Conservation (phyloP, 2,888 invertebrate genomes). For the Parasteatoda lunata region DNA sequence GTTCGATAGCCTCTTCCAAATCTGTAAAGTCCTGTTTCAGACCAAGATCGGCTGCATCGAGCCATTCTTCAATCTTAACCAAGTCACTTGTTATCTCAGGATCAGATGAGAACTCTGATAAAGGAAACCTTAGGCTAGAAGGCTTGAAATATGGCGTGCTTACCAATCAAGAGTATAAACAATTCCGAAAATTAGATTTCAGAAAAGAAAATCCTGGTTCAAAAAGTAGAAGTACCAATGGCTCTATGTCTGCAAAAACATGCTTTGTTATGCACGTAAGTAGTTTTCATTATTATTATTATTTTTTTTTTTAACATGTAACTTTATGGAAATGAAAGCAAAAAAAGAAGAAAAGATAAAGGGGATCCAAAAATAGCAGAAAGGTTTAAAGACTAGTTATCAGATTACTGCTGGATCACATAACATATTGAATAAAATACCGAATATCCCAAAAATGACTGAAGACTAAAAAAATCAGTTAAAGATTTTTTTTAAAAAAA, state of each 20-base stretch:
- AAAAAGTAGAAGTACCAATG: not conserved
- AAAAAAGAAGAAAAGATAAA: conserved; percentile 3
- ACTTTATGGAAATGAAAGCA: not conserved
- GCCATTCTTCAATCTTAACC: not conserved
- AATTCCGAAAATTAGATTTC: conserved; percentile 32
- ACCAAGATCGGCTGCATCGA: conserved; percentile 47
- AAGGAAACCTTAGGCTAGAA: not conserved
- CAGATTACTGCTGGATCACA: too few species aligned
- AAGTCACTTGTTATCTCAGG: not conserved
- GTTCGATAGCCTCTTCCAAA: conserved; percentile 14
- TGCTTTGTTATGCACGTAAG: not conserved
- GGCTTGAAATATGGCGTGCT: conserved; percentile 34
- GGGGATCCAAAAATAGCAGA: not conserved
- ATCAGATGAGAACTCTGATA: not conserved
- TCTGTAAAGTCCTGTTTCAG: conserved; percentile 2
- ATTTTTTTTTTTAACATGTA: not conserved
- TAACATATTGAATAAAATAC: too few species aligned
- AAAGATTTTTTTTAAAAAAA: too few species aligned
- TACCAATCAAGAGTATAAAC: conserved; percentile 48
- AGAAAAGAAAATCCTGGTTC: conserved; percentile 15
- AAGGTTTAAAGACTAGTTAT: too few species aligned
- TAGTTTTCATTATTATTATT: not conserved
- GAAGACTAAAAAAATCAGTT: too few species aligned
- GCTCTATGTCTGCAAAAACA: not conserved
- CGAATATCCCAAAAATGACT: too few species aligned